phyloP scores from a whole-genome alignment of 2,113 vertebrate genomes.

The Bubo scandiacus region DNA sequence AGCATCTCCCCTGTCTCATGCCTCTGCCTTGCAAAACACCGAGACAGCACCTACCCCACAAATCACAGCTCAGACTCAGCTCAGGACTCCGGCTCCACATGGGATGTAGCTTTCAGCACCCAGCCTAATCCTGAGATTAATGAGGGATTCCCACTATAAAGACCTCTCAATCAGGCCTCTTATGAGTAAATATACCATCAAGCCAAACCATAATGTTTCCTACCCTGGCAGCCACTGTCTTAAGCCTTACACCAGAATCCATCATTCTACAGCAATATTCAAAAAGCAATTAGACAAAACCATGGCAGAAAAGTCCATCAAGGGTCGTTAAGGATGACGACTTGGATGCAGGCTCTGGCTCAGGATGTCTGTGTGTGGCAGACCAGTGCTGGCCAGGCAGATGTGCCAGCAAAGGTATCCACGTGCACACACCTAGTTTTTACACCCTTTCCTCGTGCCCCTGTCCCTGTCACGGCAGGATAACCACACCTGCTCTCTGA shows the following conservation, averaged over 20 bases:
- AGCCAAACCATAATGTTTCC: constrained; percentile 16
- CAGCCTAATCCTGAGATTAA: constrained; percentile 39
- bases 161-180: not conserved
- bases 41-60: not conserved
- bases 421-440: not conserved
- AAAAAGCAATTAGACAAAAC: constrained; percentile 33
- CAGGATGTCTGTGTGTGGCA: not conserved
- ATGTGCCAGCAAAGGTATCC: not conserved
- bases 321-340: constrained; percentile 20
- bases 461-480: fast-evolving
- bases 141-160: not conserved
- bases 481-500: not conserved
- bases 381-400: fast-evolving
- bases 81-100: fast-evolving
- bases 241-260: constrained; percentile 21
- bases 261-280: constrained; percentile 15
- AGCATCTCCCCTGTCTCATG: not conserved
- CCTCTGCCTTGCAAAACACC: not conserved
- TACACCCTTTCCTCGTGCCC: not conserved
- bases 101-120: not conserved
- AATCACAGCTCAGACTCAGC: not conserved
- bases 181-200: not conserved
- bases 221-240: constrained; percentile 4
- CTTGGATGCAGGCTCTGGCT: constrained; percentile 30
- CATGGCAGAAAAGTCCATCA: constrained; percentile 41